These are phyloP conservation scores for Brachionus rotundiformis DNA, from an alignment of 1,140 invertebrate genomes.

Conservation along the genomic window DNA sequence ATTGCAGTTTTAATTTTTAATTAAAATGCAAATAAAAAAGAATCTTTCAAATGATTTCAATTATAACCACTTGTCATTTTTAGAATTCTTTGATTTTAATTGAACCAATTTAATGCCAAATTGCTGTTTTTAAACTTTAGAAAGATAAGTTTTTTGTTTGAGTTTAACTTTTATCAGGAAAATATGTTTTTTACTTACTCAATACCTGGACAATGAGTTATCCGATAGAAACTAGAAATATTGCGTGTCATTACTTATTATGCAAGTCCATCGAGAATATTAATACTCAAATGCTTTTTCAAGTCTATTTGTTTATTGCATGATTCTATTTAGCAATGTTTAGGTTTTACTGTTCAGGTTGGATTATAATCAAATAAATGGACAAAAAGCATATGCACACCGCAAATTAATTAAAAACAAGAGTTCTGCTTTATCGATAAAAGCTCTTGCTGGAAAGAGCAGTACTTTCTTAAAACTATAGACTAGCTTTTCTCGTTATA, in stretches of 20 bases:
- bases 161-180: not conserved
- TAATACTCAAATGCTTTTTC: not conserved
- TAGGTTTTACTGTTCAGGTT: not conserved
- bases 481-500: not conserved
- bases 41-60: slow-evolving; percentile 24
- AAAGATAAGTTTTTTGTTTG: not conserved
- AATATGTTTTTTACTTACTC: not conserved
- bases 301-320: not conserved
- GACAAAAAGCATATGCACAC: slow-evolving; percentile 32
- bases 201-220: not conserved
- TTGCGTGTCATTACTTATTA: not conserved
- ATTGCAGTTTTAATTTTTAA: not conserved
- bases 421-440: slow-evolving; percentile 19
- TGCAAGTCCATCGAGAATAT: not conserved
- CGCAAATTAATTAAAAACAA: not conserved
- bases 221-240: not conserved
- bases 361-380: slow-evolving; percentile 41
- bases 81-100: not conserved
- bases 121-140: not conserved
- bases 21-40: slow-evolving; percentile 19
- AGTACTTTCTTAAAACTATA: not conserved
- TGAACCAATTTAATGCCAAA: not conserved
- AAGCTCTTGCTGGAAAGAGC: not conserved
- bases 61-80: not conserved
- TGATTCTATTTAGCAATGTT: slow-evolving; percentile 15